phyloP scores from a whole-genome alignment of 1,140 invertebrate genomes.

The Magallana angulata region DNA sequence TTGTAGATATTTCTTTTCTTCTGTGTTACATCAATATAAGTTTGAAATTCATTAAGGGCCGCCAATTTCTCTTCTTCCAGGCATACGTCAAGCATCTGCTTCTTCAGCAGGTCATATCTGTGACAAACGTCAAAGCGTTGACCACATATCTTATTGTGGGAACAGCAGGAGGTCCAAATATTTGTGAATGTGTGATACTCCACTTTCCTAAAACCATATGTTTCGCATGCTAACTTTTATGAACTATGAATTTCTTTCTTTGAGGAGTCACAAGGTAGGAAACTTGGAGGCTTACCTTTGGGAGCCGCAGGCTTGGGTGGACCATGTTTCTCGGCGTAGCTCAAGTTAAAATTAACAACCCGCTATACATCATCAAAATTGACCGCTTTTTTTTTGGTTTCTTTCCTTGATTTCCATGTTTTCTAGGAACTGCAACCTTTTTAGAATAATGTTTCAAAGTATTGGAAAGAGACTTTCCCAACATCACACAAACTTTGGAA shows the following conservation, averaged over 20 bases:
- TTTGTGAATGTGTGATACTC: not conserved
- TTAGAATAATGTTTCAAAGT: not conserved
- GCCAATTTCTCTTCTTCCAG: slow-evolving; percentile 25
- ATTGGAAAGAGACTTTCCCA: not conserved
- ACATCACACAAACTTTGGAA: not conserved
- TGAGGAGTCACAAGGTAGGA: slow-evolving; percentile 8
- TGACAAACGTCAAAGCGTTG: slow-evolving; percentile 28
- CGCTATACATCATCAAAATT: not conserved
- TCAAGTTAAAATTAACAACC: not conserved
- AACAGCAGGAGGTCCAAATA: slow-evolving; percentile 25
- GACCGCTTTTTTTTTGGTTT: slow-evolving; percentile 16
- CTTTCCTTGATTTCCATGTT: slow-evolving; percentile 24
- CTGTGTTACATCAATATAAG: not conserved
- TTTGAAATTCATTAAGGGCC: not conserved
- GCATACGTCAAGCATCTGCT: not conserved
- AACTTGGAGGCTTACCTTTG: slow-evolving; percentile 35
- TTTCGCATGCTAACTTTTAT: not conserved
- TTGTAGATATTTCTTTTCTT: not conserved
- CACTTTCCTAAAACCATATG: not conserved
- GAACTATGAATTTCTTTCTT: too few relatives aligned
- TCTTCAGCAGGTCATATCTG: slow-evolving; percentile 27
- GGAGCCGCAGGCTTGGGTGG: slow-evolving; percentile 27
- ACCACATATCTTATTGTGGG: not conserved
- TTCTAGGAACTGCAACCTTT: slow-evolving; percentile 16
- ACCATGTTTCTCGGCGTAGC: slow-evolving; percentile 33